phyloP scores from a whole-genome alignment of 2,888 invertebrate genomes.

The Ormyrus labotus region DNA sequence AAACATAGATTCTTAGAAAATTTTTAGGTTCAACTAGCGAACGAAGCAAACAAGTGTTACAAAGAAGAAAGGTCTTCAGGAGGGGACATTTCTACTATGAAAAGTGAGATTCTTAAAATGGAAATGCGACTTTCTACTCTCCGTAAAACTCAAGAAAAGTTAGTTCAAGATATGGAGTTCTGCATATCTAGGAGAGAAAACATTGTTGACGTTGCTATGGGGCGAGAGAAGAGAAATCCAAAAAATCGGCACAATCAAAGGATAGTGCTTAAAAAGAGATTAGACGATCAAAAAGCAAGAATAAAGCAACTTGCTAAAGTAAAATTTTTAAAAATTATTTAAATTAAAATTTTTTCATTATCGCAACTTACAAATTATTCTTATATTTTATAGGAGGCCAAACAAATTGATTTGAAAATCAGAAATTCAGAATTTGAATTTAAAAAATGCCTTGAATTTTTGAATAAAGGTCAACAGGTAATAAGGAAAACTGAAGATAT shows the following conservation, averaged over 20 bases:
- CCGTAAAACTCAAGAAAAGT: slow-evolving; percentile 79
- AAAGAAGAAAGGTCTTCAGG: slow-evolving; percentile 81
- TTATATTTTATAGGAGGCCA: slow-evolving; percentile 65
- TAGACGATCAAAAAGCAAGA: slow-evolving; percentile 79
- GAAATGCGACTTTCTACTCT: slow-evolving; percentile 80
- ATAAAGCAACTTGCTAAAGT: slow-evolving; percentile 78
- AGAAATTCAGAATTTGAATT: slow-evolving; percentile 63
- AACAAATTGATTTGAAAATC: slow-evolving; percentile 69
- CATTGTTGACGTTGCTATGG: slow-evolving; percentile 79
- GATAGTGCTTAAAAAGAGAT: slow-evolving; percentile 78
- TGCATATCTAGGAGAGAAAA: slow-evolving; percentile 81
- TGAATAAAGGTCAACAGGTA: slow-evolving; percentile 68
- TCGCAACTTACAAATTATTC: slow-evolving; percentile 49
- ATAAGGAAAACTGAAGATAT: slow-evolving; percentile 66
- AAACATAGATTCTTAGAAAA: not conserved
- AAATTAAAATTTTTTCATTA: slow-evolving; percentile 40
- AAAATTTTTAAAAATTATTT: slow-evolving; percentile 53
- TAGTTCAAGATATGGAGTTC: slow-evolving; percentile 81
- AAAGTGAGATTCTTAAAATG: slow-evolving; percentile 89
- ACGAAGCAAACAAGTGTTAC: slow-evolving; percentile 83
- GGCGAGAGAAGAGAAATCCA: slow-evolving; percentile 77
- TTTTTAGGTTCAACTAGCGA: slow-evolving; percentile 78
- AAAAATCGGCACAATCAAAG: slow-evolving; percentile 76
- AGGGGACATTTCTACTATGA: slow-evolving; percentile 87
- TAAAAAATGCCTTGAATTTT: slow-evolving; percentile 64